A percentile compares a stretch with the other conserved stretches of the same genome.
Conservation (phyloP, 2,113 vertebrate genomes). For the Perccottus glenii region DNA sequence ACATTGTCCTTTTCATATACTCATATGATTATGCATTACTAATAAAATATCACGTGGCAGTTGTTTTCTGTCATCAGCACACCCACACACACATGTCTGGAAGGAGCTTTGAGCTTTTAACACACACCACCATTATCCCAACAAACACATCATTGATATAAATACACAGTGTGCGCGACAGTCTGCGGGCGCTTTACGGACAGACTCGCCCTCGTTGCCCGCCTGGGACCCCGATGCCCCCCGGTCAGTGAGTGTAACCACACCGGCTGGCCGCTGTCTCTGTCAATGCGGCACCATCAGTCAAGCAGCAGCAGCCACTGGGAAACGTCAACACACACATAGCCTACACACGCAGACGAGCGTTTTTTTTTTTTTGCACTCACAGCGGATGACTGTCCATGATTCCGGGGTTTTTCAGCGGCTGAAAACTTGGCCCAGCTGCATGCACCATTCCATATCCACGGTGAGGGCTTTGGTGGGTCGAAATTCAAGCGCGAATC, state of each 20-base stretch:
- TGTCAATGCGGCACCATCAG: conserved; percentile 73
- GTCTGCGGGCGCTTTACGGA: conserved; percentile 4
- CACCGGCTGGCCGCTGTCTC: conserved; percentile 61
- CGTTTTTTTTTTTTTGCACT: conserved; percentile 58
- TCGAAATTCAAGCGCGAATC: conserved; percentile 55
- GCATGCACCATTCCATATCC: conserved; percentile 90
- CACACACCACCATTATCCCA: conserved; percentile 22
- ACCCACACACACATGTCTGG: conserved; percentile 30
- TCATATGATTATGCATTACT: conserved; percentile 14
- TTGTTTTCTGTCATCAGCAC: conserved; percentile 56
- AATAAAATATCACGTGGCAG: conserved; percentile 41
- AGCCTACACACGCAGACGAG: background rate
- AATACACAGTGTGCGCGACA: background rate
- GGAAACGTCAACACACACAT: conserved; percentile 60
- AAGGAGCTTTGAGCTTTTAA: conserved; percentile 12
- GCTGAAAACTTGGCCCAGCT: conserved; percentile 79
- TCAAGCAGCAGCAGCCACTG: conserved; percentile 59
- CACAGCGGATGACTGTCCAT: conserved; percentile 90
- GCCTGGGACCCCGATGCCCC: conserved; percentile 12
- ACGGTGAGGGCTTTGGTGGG: conserved; percentile 42
- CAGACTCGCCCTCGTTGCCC: conserved; percentile 16
- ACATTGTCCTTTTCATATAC: background rate
- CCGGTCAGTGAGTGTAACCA: conserved; percentile 39
- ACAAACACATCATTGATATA: conserved; percentile 14
- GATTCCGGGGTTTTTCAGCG: conserved; percentile 80